Evolutionary conservation across 2,888 invertebrate genomes (phyloP).

Genomic region (Horisme vitalbata): DNA sequence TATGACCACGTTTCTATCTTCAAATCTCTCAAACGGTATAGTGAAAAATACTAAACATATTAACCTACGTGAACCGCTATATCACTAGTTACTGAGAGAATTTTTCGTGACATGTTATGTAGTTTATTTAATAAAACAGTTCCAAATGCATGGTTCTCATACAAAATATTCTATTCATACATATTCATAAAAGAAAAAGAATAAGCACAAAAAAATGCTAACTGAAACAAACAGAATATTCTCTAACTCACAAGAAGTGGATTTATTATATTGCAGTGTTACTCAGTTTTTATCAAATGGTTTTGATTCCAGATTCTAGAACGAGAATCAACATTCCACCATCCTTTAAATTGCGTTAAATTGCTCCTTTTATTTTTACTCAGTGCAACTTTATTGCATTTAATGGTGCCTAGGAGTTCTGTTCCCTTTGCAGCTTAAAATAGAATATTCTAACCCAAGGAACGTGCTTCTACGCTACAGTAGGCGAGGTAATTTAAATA

Average conservation of each 20-base stretch:
- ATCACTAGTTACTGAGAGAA: conserved; percentile 23
- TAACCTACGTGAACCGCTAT: conserved; percentile 26
- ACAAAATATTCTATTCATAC: conserved; percentile 17
- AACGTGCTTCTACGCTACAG: too few species aligned
- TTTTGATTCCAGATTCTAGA: conserved; percentile 29
- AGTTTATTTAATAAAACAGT: conserved; percentile 27
- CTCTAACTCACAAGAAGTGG: conserved; percentile 23
- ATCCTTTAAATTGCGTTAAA: conserved; percentile 25
- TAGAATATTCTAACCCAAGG: conserved; percentile 18
- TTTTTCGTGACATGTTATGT: conserved; percentile 27
- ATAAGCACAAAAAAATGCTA: conserved; percentile 24
- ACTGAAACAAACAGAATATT: conserved; percentile 27
- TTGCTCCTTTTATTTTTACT: conserved; percentile 28
- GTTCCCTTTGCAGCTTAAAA: conserved; percentile 24
- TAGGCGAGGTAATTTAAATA: too few species aligned
- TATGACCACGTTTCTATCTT: conserved; percentile 10
- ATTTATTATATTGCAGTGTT: conserved; percentile 16
- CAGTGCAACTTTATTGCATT: conserved; percentile 23
- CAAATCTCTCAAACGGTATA: conserved; percentile 27
- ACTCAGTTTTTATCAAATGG: conserved; percentile 9
- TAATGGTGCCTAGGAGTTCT: conserved; percentile 14
- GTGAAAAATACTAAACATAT: conserved; percentile 26
- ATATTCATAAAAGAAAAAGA: conserved; percentile 35
- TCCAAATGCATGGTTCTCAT: conserved; percentile 24
- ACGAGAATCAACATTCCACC: conserved; percentile 30